A percentile compares a stretch with the other conserved stretches of the same genome.
These are phyloP conservation scores for Clinocottus analis DNA, from an alignment of 2,113 vertebrate genomes.

Conservation along the genomic window DNA sequence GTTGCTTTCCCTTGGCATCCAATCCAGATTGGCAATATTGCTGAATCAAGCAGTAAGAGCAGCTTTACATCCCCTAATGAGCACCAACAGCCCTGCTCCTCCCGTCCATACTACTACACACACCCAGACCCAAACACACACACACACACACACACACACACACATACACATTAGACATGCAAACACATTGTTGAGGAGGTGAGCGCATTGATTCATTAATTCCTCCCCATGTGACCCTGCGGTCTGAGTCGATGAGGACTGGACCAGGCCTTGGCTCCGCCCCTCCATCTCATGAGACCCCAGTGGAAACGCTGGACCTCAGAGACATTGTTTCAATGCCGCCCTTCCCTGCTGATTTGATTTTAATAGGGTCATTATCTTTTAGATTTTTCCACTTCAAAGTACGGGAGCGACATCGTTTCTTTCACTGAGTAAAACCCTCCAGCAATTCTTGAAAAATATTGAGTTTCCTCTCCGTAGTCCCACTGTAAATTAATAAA, in stretches of 20 bases:
- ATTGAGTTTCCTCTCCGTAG: constrained; percentile 10
- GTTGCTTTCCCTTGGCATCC: constrained; percentile 36
- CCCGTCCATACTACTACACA: constrained; percentile 8
- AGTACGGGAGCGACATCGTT: constrained; percentile 24
- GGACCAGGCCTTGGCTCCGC: constrained; percentile 16
- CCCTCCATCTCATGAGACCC: constrained; percentile 22
- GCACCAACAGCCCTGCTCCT: constrained; percentile 36
- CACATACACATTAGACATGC: constrained; percentile 33
- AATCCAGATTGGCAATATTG: constrained; percentile 44
- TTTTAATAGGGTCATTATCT: constrained; percentile 56
- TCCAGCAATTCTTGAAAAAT: constrained; percentile 15
- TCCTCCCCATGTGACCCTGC: constrained; percentile 58
- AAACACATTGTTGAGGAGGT: constrained; percentile 50
- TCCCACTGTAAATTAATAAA: constrained; percentile 21
- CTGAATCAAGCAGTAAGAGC: constrained; percentile 60
- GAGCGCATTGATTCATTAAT: constrained; percentile 59
- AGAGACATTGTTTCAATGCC: constrained; percentile 31
- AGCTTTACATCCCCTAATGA: constrained; percentile 63
- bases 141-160: constrained; percentile 1
- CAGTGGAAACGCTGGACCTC: constrained; percentile 30
- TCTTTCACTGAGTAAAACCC: constrained; percentile 40
- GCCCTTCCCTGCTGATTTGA: constrained; percentile 39
- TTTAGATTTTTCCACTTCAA: constrained; percentile 39
- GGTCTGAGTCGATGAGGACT: constrained; percentile 48
- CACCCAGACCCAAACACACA: background rate